Evolutionary conservation across 1,140 invertebrate genomes (phyloP), one percentile per base, ranked within the genome.

Genomic region (Drosophila prosaltans): DNA sequence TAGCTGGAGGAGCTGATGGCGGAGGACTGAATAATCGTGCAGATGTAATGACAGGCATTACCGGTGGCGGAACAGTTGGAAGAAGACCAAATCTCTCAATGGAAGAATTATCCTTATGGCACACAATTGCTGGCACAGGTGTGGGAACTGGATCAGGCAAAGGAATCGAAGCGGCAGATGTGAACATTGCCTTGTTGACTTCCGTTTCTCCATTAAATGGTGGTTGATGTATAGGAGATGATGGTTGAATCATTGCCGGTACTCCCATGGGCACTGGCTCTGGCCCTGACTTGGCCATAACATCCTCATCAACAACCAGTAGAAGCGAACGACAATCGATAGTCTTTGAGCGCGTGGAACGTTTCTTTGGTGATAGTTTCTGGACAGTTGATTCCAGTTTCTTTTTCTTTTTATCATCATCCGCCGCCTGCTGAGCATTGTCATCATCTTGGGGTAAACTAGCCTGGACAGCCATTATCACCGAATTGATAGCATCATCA

Each of bases 401-500:
- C 58, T 36, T 4, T 6, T 2, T 39, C 58, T 36, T 24, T 16
- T 28, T 65, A 24, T 63, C 62, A n/a, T 32, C 36, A 16, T 64
- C 45, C 16, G 45, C 21, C 32, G 6, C 1, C 32, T 36, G 32
- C 6, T 5, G 32, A 26, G 5, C 16, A 48, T 7, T 21, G 24
- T 88, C 75, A 2, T 85, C 80, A 21, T 90, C 79, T 16, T 81
- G 68, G 2, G 83, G 83, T 30, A 89, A 41, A 58, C 84, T 82
- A 2, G 88, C 88, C 39, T 91, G 84, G 3, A 90, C 90, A 4
- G 90, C 90, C 71, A 91, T 57, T 1, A 91, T 90, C 0, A 91
- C 90, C 1, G 90, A 91, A 11, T 91, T 91, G 43, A 91, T 91
- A 60, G 90, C 90, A 76, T 91, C 90, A 32, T 91, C 90, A 21